Evolutionary conservation across 2,113 vertebrate genomes (phyloP), one percentile per base, ranked within the genome.

Genomic region (Larimichthys crocea): DNA sequence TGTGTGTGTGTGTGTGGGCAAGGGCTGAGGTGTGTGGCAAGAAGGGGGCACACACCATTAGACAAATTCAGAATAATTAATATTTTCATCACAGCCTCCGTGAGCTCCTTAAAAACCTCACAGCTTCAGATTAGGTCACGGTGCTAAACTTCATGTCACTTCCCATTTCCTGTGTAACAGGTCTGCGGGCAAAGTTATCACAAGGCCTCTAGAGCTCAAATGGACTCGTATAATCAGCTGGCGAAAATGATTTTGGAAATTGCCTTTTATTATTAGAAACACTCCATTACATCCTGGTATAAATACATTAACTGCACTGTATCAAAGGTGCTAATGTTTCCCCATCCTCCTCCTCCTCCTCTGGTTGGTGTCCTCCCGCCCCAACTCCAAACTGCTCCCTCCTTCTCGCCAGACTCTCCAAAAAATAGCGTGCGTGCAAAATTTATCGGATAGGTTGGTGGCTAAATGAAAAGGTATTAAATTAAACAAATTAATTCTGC

Each of bases 401-500:
- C 67, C 35, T 64, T 24, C 6, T 3, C 72, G 49, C 72, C 60
- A 70, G 16, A 76, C 72, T 74, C 31, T 86, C 68, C 40, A 71
- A 79, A 84, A 35, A 82, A 90, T 59, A 79, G 73, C 20, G 67
- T 83, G 76, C 73, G 60, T 57, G 3, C 86, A 91, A 93, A 88
- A 94, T 93, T 56, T 80, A 88, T 85, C 82, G 86, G 94, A 94
- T 91, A 76, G 19, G 49, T 56, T 40, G 64, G 85, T 79, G 86
- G 83, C 81, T 76, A 82, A 89, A 79, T 79, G 89, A 90, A 93
- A 92, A 89, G 88, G 87, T 90, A 90, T 82, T 92, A 94, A 94
- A 95, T 96, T 81, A 92, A 94, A 94, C 88, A 86, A 94, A 96
- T 94, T 60, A 93, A 92, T 90, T 91, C 84, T 73, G 35, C 92